Evolutionary conservation across 2,113 vertebrate genomes (phyloP), one percentile per base, ranked within the genome.

Genomic region (Leucopsar rothschildi): DNA sequence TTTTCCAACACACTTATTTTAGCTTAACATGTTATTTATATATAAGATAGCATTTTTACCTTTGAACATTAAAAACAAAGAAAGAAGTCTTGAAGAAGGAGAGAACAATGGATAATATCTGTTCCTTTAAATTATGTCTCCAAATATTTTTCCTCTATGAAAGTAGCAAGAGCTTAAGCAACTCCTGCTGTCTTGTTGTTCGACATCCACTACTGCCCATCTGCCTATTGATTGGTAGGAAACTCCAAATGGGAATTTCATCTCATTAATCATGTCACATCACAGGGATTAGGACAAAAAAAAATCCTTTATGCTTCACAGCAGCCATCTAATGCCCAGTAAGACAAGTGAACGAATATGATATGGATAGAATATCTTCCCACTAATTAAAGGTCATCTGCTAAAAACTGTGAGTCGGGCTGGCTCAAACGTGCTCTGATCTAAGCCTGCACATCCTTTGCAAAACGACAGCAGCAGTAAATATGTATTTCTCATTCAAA

Each of bases 231-330:
- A 98, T 97, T 98, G 96, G 97, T 97, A 98, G 96, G 96, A 98
- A 98, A 96, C 90, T 97, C 96, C 96, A 98, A 97, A 96, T 97
- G 95, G 96, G 96, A 97, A 97, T 98, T 98, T 97, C 95, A 95
- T 97, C 97, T 98, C 98, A 98, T 98, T 97, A 98, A 98, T 98
- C 97, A 98, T 98, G 97, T 98, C 97, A 97, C 97, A 97, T 97
- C 97, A 96, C 86, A 97, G 90, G 93, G 96, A 98, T 97, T 96
- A 97, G 93, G 94, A 96, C 69, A 93, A 97, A 97, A 98, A 84
- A 90, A 96, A 97, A 95, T 65, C 88, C 86, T 98, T 97, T 97
- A 97, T 96, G 94, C 96, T 97, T 97, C 96, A 96, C 96, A 97
- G 97, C 96, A 97, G 94, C 97, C 93, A 96, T 95, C 93, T 96